Evolutionary conservation across 2,797 vertebrate species (phyloP).

Genomic region (Artibeus lituratus): DNA sequence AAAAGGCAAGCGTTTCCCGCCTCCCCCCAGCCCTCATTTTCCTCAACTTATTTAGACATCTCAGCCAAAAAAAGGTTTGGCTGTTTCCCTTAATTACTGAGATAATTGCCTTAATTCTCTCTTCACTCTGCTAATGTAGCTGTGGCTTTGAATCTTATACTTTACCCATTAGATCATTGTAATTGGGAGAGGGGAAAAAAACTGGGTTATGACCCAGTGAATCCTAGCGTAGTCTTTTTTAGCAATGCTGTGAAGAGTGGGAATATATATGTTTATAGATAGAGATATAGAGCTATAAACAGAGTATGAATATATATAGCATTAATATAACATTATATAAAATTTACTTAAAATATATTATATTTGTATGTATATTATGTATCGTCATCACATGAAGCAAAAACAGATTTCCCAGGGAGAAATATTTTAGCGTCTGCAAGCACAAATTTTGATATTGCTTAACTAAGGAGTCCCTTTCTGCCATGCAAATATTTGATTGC

Average conservation of each 20-base stretch:
- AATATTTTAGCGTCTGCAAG: constrained; percentile 17
- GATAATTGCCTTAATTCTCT: constrained; percentile 58
- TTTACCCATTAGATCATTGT: constrained; percentile 33
- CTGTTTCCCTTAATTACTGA: constrained; percentile 32
- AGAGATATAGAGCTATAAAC: background rate
- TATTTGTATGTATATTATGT: background rate
- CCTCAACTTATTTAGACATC: constrained; percentile 24
- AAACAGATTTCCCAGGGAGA: background rate
- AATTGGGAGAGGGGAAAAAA: background rate
- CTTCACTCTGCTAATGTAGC: constrained; percentile 10
- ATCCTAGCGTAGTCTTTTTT: background rate
- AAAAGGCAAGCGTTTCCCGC: background rate
- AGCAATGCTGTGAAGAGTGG: background rate
- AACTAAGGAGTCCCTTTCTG: constrained; percentile 28
- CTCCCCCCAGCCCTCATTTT: background rate
- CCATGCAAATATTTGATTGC: constrained; percentile 37
- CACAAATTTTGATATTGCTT: background rate
- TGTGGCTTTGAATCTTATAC: constrained; percentile 10
- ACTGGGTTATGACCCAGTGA: background rate
- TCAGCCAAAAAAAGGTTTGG: constrained; percentile 2
- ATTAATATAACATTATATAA: background rate
- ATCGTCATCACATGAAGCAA: constrained; percentile 9
- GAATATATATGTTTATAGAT: background rate
- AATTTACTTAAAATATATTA: background rate
- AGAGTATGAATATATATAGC: background rate